These are phyloP conservation scores for Gymnogyps californianus DNA, from an alignment of 2,113 vertebrate species.

Conservation along the genomic window DNA sequence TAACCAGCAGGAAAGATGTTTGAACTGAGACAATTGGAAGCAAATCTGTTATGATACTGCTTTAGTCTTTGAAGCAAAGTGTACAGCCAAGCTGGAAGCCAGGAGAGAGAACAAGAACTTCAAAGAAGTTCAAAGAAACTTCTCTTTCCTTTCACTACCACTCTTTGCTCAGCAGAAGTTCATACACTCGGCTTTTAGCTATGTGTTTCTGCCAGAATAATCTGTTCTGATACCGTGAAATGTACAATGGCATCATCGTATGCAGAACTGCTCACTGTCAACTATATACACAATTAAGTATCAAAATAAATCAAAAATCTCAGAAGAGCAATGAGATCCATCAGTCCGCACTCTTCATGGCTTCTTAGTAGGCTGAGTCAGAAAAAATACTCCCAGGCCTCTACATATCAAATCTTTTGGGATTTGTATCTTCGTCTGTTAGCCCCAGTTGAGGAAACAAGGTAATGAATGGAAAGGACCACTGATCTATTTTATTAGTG, in stretches of 20 bases:
- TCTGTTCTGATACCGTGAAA: neutral
- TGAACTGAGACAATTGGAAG: conserved; percentile 9
- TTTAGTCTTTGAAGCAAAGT: conserved; percentile 24
- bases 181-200: neutral
- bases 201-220: neutral
- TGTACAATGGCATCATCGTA: neutral
- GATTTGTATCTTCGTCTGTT: neutral
- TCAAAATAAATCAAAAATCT: neutral
- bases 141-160: neutral
- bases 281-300: neutral
- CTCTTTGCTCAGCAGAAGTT: neutral
- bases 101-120: conserved; percentile 22
- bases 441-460: neutral
- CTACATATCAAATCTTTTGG: neutral
- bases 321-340: neutral
- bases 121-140: conserved; percentile 37
- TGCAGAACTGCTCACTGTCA: neutral
- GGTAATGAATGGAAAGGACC: neutral
- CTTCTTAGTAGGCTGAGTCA: neutral
- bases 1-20: conserved; percentile 24
- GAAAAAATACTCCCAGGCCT: neutral
- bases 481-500: neutral
- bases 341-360: neutral
- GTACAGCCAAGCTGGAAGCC: conserved; percentile 17
- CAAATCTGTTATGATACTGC: conserved; percentile 35